Percentiles rank a stretch among this genome's conserved stretches.
Conservation (phyloP, 2,113 vertebrate genomes). For the Onychostruthus taczanowskii region DNA sequence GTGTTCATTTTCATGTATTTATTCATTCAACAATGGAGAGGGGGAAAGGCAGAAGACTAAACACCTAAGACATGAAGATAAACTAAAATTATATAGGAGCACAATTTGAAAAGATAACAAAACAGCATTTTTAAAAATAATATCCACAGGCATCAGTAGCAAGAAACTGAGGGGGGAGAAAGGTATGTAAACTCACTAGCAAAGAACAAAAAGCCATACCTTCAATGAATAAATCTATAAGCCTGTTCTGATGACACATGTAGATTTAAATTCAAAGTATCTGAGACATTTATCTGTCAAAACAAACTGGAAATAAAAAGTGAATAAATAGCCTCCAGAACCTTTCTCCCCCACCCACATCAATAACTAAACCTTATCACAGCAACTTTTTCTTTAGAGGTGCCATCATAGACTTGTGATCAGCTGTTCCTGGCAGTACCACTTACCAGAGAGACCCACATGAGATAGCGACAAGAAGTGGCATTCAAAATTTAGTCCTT, state of each 20-base stretch:
- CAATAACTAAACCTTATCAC: background rate
- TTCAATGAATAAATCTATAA: background rate
- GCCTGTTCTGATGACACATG: background rate
- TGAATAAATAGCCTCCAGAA: background rate
- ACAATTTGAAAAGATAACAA: background rate
- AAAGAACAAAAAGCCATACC: background rate
- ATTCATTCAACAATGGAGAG: constrained; percentile 18
- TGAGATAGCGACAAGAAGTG: background rate
- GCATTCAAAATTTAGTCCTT: background rate
- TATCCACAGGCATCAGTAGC: background rate
- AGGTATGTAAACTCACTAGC: background rate
- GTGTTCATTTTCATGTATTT: constrained; percentile 4
- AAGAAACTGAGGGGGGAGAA: background rate
- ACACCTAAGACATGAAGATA: background rate
- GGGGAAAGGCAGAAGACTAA: background rate
- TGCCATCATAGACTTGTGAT: background rate
- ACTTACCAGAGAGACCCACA: background rate
- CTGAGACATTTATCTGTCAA: background rate
- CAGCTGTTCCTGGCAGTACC: background rate
- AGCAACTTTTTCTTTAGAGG: background rate
- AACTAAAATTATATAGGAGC: background rate
- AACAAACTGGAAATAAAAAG: background rate
- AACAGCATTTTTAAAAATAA: background rate
- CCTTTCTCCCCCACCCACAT: background rate
- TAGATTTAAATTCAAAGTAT: background rate